Percentiles rank a stretch among this genome's conserved stretches.
These are phyloP conservation scores for Xestobium rufovillosum DNA, from an alignment of 2,888 invertebrate species.

Conservation along the genomic window DNA sequence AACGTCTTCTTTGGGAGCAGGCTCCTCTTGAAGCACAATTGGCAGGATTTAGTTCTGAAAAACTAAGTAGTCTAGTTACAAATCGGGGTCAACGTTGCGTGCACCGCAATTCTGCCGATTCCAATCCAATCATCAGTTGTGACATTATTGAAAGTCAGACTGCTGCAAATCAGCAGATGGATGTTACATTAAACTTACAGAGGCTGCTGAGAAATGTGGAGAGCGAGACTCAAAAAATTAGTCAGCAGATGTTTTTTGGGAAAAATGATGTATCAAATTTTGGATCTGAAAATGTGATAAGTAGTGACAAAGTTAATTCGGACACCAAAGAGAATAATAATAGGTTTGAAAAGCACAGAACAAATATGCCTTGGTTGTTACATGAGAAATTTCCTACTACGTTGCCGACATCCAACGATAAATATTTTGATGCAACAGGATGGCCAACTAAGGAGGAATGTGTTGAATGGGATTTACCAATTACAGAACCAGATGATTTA, in stretches of 20 bases:
- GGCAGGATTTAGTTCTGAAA: constrained; percentile 35
- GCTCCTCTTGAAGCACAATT: constrained; percentile 43
- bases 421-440: constrained; percentile 49
- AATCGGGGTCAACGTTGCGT: constrained; percentile 40
- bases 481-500: constrained; percentile 45
- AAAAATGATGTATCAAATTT: neutral
- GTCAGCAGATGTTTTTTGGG: constrained; percentile 36
- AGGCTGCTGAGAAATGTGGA: constrained; percentile 45
- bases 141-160: constrained; percentile 41
- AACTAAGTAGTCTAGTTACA: constrained; percentile 31
- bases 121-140: constrained; percentile 38
- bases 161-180: constrained; percentile 40
- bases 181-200: constrained; percentile 44
- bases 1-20: constrained; percentile 50
- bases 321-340: no score
- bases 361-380: constrained; percentile 26
- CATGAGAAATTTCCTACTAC: constrained; percentile 44
- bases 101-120: constrained; percentile 36
- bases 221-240: constrained; percentile 45
- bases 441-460: constrained; percentile 52
- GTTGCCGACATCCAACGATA: constrained; percentile 44
- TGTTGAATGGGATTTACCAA: constrained; percentile 38
- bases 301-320: no score
- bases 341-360: neutral
- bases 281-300: neutral